Evolutionary conservation across 2,888 invertebrate species (phyloP).

Genomic region (Serrognathus titanus): DNA sequence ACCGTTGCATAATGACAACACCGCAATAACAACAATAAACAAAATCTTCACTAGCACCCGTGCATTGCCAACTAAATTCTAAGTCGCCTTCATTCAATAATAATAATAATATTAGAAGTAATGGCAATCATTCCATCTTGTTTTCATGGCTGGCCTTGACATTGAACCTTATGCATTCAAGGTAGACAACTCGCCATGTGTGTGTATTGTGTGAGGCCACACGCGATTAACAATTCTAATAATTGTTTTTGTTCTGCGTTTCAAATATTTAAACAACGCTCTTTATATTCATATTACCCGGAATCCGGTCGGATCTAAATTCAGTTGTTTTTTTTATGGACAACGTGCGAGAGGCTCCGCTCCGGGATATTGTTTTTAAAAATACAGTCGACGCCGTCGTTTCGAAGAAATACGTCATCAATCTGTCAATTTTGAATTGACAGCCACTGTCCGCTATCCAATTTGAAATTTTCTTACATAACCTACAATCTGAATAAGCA

Average conservation of each 20-base stretch:
- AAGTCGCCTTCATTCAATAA: slow-evolving; percentile 8
- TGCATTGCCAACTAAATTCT: slow-evolving; percentile 3
- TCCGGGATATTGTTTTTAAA: too few relatives aligned
- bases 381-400: too few relatives aligned
- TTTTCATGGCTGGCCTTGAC: slow-evolving; percentile 16
- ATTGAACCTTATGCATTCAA: slow-evolving; percentile 23
- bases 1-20: too few relatives aligned
- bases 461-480: too few relatives aligned
- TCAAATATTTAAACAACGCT: slow-evolving; percentile 1
- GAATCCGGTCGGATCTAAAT: too few relatives aligned
- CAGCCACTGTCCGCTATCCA: too few relatives aligned
- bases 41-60: not conserved
- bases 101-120: slow-evolving; percentile 1
- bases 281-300: too few relatives aligned
- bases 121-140: slow-evolving; percentile 10
- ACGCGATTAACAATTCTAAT: slow-evolving; percentile 13
- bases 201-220: slow-evolving; percentile 15
- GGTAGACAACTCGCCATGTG: slow-evolving; percentile 14
- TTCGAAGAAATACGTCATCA: too few relatives aligned
- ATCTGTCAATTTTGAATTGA: too few relatives aligned
- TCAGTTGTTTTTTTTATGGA: too few relatives aligned
- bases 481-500: too few relatives aligned
- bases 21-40: not conserved
- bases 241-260: slow-evolving; percentile 10
- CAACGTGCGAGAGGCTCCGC: too few relatives aligned